These are phyloP conservation scores for Cyprinodon diabolis DNA, from an alignment of 2,797 vertebrate genomes.

Conservation along the genomic window DNA sequence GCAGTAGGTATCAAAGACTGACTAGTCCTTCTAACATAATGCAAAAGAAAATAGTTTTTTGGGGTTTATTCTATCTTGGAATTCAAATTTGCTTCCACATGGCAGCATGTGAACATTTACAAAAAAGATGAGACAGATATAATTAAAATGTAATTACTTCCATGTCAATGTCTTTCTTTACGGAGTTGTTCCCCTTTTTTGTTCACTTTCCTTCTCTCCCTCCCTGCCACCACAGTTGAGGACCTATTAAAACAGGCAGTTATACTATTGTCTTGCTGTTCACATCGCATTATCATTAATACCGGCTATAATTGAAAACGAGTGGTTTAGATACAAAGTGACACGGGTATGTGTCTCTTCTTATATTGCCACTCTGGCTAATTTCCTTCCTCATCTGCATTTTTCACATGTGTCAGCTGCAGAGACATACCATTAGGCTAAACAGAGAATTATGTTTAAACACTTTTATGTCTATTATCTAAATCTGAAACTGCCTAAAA, in stretches of 20 bases:
- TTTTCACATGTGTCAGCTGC: slow-evolving; percentile 48
- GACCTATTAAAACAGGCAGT: slow-evolving; percentile 36
- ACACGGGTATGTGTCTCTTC: slow-evolving; percentile 87
- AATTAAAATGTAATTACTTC: slow-evolving; percentile 4
- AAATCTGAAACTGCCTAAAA: slow-evolving; percentile 13
- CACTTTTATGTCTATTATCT: neutral
- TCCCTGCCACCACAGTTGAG: slow-evolving; percentile 50
- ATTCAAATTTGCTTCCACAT: slow-evolving; percentile 27
- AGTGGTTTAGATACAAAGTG: slow-evolving; percentile 83
- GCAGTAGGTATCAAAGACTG: slow-evolving; percentile 43
- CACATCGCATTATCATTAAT: slow-evolving; percentile 81
- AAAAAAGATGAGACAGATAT: slow-evolving; percentile 43
- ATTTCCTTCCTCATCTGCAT: slow-evolving; percentile 72
- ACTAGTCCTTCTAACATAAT: slow-evolving; percentile 34
- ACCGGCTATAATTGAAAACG: slow-evolving; percentile 86
- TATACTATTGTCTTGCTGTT: slow-evolving; percentile 68
- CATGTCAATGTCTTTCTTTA: slow-evolving; percentile 11
- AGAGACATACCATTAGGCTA: slow-evolving; percentile 7
- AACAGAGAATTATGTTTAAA: slow-evolving; percentile 1
- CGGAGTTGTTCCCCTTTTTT: slow-evolving; percentile 10
- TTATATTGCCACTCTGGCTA: slow-evolving; percentile 82
- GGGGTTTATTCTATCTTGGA: slow-evolving; percentile 54
- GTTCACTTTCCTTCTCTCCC: slow-evolving; percentile 16
- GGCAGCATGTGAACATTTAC: slow-evolving; percentile 43
- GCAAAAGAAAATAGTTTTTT: slow-evolving; percentile 53